Evolutionary conservation across 2,797 vertebrate genomes (phyloP).

Genomic region (Fistularia commersonii): DNA sequence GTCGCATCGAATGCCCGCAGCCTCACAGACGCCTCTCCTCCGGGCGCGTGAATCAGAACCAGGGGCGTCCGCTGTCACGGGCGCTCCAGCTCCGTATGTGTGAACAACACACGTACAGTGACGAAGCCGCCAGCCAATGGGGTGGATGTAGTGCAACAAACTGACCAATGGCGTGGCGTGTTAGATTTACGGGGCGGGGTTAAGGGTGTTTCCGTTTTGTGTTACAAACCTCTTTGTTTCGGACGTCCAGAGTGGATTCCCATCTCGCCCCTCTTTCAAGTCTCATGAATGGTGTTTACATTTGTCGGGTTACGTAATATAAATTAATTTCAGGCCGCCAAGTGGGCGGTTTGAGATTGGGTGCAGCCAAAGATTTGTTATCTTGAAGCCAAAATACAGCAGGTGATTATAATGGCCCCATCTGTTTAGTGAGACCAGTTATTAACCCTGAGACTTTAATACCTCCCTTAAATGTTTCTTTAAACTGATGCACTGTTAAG

Average conservation of each 20-base stretch:
- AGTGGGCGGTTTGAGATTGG: too few species aligned
- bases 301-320: background rate
- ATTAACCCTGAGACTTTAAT: too few species aligned
- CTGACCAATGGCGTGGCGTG: constrained; percentile 35
- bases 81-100: constrained; percentile 36
- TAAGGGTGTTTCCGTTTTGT: constrained; percentile 30
- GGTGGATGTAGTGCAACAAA: constrained; percentile 3
- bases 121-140: constrained; percentile 55
- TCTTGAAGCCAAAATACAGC: too few species aligned
- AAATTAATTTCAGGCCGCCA: too few species aligned
- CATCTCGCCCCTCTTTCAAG: background rate
- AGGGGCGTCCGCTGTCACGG: constrained; percentile 40
- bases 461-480: too few species aligned
- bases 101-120: constrained; percentile 51
- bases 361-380: too few species aligned
- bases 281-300: background rate
- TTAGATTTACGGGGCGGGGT: constrained; percentile 29
- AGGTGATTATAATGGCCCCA: too few species aligned
- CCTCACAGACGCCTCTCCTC: constrained; percentile 33
- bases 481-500: too few species aligned
- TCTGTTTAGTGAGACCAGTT: too few species aligned
- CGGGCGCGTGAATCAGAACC: constrained; percentile 49
- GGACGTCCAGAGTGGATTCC: constrained; percentile 48
- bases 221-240: constrained; percentile 74
- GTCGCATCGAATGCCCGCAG: constrained; percentile 43